Evolutionary conservation across 2,797 vertebrate genomes (phyloP).

Genomic region (Propithecus deckenii): DNA sequence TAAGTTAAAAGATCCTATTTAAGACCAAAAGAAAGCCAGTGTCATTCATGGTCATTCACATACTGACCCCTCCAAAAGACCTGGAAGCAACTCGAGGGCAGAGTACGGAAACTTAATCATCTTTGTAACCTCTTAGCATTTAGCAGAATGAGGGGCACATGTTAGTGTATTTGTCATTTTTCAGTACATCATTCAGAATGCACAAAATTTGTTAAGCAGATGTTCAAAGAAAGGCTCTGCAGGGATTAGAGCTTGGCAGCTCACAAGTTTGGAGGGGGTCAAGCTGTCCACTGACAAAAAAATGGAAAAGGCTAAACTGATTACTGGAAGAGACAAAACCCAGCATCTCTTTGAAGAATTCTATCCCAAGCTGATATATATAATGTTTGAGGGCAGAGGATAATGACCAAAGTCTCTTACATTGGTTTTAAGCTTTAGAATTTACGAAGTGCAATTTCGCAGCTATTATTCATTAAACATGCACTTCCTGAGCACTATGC

Average conservation of each 20-base stretch:
- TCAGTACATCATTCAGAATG: background rate
- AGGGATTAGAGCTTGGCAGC: conserved; percentile 20
- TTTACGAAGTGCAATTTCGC: background rate
- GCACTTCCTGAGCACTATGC: background rate
- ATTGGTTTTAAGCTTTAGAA: background rate
- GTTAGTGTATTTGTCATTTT: background rate
- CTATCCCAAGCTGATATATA: background rate
- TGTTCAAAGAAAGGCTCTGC: background rate
- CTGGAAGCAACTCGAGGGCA: background rate
- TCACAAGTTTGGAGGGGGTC: background rate
- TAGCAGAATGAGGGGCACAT: background rate
- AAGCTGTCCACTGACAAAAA: background rate
- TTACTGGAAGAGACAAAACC: background rate
- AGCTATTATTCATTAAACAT: background rate
- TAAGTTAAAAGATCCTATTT: background rate
- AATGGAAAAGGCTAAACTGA: background rate
- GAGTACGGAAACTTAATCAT: background rate
- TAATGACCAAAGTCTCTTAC: background rate
- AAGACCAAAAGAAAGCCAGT: background rate
- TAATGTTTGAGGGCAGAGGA: background rate
- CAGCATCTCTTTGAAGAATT: background rate
- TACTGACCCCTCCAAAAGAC: background rate
- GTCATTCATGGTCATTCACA: background rate
- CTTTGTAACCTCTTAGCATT: background rate
- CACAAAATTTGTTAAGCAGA: background rate